Evolutionary conservation across 2,113 vertebrate species (phyloP).

Genomic region (Dipodomys merriami): DNA sequence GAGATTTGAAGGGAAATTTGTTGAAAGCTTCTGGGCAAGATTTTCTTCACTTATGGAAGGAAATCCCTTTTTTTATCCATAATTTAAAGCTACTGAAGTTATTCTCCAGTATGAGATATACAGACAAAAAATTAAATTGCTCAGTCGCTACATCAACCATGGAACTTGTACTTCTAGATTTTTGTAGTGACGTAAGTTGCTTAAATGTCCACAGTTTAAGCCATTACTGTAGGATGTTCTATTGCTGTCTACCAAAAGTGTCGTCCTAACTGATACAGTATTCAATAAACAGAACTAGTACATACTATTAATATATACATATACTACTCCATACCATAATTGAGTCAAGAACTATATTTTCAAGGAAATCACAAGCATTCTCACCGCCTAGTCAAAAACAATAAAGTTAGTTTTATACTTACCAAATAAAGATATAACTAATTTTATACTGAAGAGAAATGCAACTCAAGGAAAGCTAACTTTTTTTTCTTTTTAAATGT

Average conservation of each 20-base stretch:
- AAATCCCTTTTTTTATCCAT: background rate
- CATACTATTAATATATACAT: background rate
- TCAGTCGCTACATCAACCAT: background rate
- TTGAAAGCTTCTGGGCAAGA: slow-evolving; percentile 5
- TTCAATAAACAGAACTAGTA: background rate
- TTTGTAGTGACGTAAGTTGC: background rate
- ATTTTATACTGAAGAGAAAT: background rate
- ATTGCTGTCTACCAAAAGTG: background rate
- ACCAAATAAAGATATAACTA: slow-evolving; percentile 22
- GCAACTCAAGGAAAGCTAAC: too few relatives aligned
- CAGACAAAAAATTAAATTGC: background rate
- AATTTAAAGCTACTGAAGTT: slow-evolving; percentile 15
- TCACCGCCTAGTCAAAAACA: background rate
- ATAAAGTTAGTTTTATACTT: slow-evolving; percentile 25
- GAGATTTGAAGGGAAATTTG: background rate
- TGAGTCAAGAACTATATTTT: background rate
- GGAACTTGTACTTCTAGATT: background rate
- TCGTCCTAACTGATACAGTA: background rate
- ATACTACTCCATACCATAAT: background rate
- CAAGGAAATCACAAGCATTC: background rate
- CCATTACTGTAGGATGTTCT: background rate
- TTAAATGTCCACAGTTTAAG: background rate
- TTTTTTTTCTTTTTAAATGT: too few relatives aligned
- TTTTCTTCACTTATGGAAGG: background rate
- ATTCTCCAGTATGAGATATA: slow-evolving; percentile 24